Conservation (phyloP, 2,888 invertebrate genomes). For the Xanthorhoe designata region DNA sequence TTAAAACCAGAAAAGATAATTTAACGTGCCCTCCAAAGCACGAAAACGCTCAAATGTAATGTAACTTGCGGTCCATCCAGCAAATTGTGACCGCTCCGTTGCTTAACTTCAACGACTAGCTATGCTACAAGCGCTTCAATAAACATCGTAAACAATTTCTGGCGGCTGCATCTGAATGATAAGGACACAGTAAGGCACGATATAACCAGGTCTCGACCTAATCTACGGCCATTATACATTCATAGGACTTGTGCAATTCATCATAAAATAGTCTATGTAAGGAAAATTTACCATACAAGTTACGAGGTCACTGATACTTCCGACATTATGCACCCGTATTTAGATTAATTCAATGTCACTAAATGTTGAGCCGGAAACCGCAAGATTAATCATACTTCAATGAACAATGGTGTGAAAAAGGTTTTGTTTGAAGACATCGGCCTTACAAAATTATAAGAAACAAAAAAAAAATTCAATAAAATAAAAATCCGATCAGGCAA, state of each 20-base stretch:
- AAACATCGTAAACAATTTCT: slow-evolving; percentile 4
- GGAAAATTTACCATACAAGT: slow-evolving; percentile 35
- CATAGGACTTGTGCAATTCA: slow-evolving; percentile 28
- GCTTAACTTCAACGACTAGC: no score
- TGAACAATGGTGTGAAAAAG: slow-evolving; percentile 16
- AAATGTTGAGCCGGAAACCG: slow-evolving; percentile 33
- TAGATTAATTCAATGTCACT: slow-evolving; percentile 40
- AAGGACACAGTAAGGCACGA: slow-evolving; percentile 17
- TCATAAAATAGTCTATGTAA: slow-evolving; percentile 36
- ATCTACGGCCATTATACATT: slow-evolving; percentile 17
- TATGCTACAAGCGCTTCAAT: no score
- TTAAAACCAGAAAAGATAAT: neutral
- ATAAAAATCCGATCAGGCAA: neutral
- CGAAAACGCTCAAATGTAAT: neutral
- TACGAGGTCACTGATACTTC: slow-evolving; percentile 40
- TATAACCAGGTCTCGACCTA: slow-evolving; percentile 26
- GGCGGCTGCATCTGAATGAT: slow-evolving; percentile 19
- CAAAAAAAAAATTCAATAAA: neutral
- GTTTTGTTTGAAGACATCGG: no score
- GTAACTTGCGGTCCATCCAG: no score
- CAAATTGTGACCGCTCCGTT: no score
- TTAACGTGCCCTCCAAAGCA: neutral
- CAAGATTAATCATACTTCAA: slow-evolving; percentile 12
- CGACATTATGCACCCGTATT: slow-evolving; percentile 42
- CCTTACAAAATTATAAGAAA: neutral